Evolutionary conservation across 2,888 invertebrate species (phyloP).

Genomic region (Syritta pipiens): DNA sequence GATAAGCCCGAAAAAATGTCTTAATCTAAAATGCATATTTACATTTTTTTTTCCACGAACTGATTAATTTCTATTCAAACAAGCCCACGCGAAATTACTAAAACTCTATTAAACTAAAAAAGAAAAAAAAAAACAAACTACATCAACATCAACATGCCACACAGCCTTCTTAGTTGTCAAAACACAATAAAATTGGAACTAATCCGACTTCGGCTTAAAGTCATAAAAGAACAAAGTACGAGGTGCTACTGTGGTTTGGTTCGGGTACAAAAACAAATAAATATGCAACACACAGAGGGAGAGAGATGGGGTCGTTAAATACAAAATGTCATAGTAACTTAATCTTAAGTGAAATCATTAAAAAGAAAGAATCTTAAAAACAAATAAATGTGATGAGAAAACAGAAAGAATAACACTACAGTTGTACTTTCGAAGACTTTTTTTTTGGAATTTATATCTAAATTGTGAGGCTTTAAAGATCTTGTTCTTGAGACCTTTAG

Average conservation of each 20-base stretch:
- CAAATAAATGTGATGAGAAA: neutral
- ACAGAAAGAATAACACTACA: no score
- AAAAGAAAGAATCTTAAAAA: neutral
- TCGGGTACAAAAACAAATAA: slow-evolving; percentile 9
- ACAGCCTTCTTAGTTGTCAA: slow-evolving; percentile 8
- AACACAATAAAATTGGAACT: slow-evolving; percentile 16
- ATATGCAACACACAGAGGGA: slow-evolving; percentile 3
- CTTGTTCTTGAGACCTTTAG: no score
- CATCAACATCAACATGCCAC: slow-evolving; percentile 19
- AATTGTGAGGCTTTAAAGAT: no score
- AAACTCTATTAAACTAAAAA: slow-evolving; percentile 5
- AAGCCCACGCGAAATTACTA: slow-evolving; percentile 2
- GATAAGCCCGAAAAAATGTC: no score
- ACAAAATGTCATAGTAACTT: slow-evolving; percentile 12
- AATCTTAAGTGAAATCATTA: slow-evolving; percentile 11
- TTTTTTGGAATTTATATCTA: neutral
- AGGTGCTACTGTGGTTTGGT: slow-evolving; percentile 24
- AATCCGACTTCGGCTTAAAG: slow-evolving; percentile 17
- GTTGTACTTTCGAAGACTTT: neutral
- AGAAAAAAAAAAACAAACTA: neutral
- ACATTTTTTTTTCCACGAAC: neutral
- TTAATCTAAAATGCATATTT: no score
- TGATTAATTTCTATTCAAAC: slow-evolving; percentile 13
- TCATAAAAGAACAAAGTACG: slow-evolving; percentile 21
- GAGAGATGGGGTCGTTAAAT: neutral